These are phyloP conservation scores for Chlorocebus sabaeus DNA, from an alignment of 2,113 vertebrate genomes.

Conservation along the genomic window DNA sequence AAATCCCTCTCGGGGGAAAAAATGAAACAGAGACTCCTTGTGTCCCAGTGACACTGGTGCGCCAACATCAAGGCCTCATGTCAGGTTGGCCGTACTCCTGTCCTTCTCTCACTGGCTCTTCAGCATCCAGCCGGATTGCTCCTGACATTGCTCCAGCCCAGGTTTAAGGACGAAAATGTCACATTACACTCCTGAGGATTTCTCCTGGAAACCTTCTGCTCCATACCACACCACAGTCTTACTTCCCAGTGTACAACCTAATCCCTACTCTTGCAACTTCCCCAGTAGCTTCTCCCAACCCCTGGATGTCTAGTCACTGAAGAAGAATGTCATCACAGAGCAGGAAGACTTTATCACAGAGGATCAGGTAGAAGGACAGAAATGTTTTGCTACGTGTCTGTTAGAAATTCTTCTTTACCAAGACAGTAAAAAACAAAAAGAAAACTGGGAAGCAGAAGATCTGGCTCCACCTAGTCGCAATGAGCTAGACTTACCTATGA, in stretches of 20 bases:
- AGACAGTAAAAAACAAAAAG: neutral
- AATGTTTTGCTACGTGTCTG: neutral
- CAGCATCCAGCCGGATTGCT: neutral
- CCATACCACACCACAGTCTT: neutral
- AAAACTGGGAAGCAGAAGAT: conserved; percentile 28
- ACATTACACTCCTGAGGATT: no score
- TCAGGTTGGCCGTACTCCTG: no score
- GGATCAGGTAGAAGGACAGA: neutral
- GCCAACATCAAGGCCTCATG: neutral
- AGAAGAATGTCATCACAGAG: fast-evolving
- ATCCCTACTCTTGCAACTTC: neutral
- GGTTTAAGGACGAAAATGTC: neutral
- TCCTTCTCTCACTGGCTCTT: neutral
- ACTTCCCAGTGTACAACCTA: neutral
- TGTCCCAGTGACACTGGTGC: neutral
- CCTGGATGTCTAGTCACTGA: neutral
- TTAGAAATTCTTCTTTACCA: neutral
- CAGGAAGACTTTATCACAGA: neutral
- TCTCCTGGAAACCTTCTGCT: neutral
- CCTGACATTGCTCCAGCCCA: neutral
- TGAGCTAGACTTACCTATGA: conserved; percentile 80
- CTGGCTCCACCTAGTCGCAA: conserved; percentile 65
- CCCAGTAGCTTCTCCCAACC: neutral
- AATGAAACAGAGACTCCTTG: neutral
- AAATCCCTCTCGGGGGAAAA: neutral